phyloP scores from a whole-genome alignment of 2,888 invertebrate species.

The Sialis fuliginosa region DNA sequence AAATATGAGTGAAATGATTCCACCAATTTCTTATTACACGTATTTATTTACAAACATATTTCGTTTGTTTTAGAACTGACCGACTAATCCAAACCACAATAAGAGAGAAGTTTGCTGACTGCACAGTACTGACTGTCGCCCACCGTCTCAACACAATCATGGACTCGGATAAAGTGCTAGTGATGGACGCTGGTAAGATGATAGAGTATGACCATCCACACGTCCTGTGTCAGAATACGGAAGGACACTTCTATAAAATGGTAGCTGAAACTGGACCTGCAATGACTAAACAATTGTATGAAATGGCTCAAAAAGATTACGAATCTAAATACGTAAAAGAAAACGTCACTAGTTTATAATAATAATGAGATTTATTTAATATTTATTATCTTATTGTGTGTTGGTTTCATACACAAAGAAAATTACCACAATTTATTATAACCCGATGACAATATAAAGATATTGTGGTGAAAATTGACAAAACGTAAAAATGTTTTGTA shows the following conservation, averaged over 20 bases:
- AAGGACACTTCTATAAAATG: conserved; percentile 21
- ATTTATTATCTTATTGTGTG: no score
- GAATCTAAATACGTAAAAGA: no score
- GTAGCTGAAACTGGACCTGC: conserved; percentile 21
- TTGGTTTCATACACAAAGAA: no score
- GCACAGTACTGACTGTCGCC: conserved; percentile 68
- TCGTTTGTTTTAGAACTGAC: conserved; percentile 40
- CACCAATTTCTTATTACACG: no score
- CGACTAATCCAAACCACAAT: conserved; percentile 62
- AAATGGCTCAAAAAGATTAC: conserved; percentile 15
- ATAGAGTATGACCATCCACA: conserved; percentile 34
- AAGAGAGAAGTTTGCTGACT: conserved; percentile 49
- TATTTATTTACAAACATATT: no score
- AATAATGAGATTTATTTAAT: no score
- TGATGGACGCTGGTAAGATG: conserved; percentile 34
- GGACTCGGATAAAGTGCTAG: conserved; percentile 60
- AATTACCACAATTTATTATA: no score
- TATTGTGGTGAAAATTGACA: no score
- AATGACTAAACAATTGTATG: conserved; percentile 16
- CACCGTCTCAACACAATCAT: conserved; percentile 71
- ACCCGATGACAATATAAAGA: no score
- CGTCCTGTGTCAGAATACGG: conserved; percentile 18
- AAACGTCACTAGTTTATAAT: no score
- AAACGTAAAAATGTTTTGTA: no score
- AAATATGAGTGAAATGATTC: background rate